phyloP scores from a whole-genome alignment of 1,140 invertebrate genomes.

The Thaumatotibia leucotreta region DNA sequence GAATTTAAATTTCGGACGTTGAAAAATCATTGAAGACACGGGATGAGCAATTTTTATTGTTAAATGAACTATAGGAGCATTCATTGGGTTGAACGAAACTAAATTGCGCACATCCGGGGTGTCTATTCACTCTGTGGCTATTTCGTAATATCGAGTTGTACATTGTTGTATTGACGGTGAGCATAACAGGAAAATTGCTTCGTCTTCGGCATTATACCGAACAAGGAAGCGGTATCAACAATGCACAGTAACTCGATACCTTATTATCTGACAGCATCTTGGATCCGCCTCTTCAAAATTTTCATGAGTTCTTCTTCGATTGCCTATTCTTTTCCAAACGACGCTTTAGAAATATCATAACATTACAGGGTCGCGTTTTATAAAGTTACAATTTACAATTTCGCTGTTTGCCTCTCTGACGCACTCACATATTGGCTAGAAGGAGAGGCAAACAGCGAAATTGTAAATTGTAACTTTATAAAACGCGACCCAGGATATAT shows the following conservation, averaged over 20 bases:
- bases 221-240: slow-evolving; percentile 27
- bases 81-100: slow-evolving; percentile 66
- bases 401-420: no score
- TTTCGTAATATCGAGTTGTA: slow-evolving; percentile 31
- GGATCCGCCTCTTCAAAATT: neutral
- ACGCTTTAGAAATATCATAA: neutral
- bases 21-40: slow-evolving; percentile 33
- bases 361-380: no score
- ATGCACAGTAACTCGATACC: slow-evolving; percentile 12
- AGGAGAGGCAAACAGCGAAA: no score
- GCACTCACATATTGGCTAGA: no score
- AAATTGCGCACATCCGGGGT: slow-evolving; percentile 73
- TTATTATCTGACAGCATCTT: slow-evolving; percentile 9
- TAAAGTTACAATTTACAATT: no score
- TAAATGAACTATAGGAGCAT: slow-evolving; percentile 64
- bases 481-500: no score
- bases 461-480: no score
- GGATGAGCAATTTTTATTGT: slow-evolving; percentile 74
- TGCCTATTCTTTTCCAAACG: neutral
- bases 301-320: neutral
- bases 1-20: slow-evolving; percentile 11
- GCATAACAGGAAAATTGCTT: slow-evolving; percentile 49
- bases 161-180: slow-evolving; percentile 32
- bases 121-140: slow-evolving; percentile 54
- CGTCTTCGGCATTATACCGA: slow-evolving; percentile 23